These are phyloP conservation scores for Hydrolagus affinis DNA, from an alignment of 2,113 vertebrate genomes.

Conservation along the genomic window DNA sequence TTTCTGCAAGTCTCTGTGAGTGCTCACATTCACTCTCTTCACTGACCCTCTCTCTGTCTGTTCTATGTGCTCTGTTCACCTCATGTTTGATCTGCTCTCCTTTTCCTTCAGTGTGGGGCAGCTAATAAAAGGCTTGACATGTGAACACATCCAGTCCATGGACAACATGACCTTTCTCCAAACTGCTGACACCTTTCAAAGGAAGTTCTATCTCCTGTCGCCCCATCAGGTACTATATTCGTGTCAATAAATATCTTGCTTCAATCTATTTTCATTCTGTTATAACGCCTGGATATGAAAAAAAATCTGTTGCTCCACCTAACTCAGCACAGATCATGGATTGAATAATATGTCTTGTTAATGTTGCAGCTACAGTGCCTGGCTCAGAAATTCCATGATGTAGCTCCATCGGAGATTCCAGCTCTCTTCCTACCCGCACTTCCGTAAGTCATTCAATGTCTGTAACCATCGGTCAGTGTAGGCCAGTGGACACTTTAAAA, in stretches of 20 bases:
- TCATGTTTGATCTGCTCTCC: neutral
- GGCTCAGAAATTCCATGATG: conserved; percentile 65
- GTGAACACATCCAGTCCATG: conserved; percentile 55
- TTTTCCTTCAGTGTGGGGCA: conserved; percentile 50
- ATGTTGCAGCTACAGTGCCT: conserved; percentile 62
- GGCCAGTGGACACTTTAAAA: neutral
- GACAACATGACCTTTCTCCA: conserved; percentile 44
- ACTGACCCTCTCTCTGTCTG: too few relatives aligned
- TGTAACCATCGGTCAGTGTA: neutral
- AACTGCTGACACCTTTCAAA: conserved; percentile 53
- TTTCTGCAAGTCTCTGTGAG: neutral
- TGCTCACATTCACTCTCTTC: too few relatives aligned
- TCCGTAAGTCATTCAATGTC: conserved; percentile 53
- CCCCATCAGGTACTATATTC: conserved; percentile 52
- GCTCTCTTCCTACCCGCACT: conserved; percentile 53
- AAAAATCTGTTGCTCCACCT: too few relatives aligned
- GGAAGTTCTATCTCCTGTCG: conserved; percentile 56
- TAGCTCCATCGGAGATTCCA: conserved; percentile 49
- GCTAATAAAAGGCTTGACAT: conserved; percentile 60
- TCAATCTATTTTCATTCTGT: too few relatives aligned
- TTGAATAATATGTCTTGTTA: neutral
- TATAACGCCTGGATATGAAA: too few relatives aligned
- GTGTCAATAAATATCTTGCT: too few relatives aligned
- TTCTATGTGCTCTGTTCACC: too few relatives aligned
- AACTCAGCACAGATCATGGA: too few relatives aligned